Evolutionary conservation across 1,140 invertebrate species (phyloP).

Genomic region (Drosophila pectinifera): DNA sequence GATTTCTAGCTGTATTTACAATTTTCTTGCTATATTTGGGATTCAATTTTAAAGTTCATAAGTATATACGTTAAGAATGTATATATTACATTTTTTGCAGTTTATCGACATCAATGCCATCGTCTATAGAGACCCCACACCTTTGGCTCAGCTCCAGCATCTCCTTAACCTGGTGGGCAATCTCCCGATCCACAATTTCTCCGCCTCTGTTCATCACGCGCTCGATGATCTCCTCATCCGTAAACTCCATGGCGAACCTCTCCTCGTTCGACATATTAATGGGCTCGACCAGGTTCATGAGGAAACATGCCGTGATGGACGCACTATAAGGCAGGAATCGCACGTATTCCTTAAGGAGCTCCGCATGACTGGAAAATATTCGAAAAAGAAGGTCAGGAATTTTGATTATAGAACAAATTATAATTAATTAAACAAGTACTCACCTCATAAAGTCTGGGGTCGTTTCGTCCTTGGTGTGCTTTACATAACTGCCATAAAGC

Average conservation of each 20-base stretch:
- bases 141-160: conserved; percentile 58
- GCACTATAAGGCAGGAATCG: conserved; percentile 61
- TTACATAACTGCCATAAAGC: conserved; percentile 46
- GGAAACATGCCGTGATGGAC: conserved; percentile 50
- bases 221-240: conserved; percentile 41
- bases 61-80: no score
- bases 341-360: conserved; percentile 70
- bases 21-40: not conserved
- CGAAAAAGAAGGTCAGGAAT: not conserved
- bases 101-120: conserved; percentile 52
- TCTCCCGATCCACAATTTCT: conserved; percentile 60
- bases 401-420: no score
- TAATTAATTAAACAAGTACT: not conserved
- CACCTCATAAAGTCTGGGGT: conserved; percentile 69
- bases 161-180: conserved; percentile 72
- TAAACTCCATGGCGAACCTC: conserved; percentile 8
- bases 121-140: conserved; percentile 59
- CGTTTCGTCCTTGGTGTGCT: conserved; percentile 6
- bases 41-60: not conserved
- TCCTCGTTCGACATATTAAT: conserved; percentile 21
- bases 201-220: conserved; percentile 44
- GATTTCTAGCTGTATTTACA: not conserved
- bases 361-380: conserved; percentile 25
- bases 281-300: conserved; percentile 59
- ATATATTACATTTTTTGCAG: not conserved